Evolutionary conservation across 37 sponge, comb jelly and placozoan genomes (phyloP).

Genomic region (Oopsacas minuta): DNA sequence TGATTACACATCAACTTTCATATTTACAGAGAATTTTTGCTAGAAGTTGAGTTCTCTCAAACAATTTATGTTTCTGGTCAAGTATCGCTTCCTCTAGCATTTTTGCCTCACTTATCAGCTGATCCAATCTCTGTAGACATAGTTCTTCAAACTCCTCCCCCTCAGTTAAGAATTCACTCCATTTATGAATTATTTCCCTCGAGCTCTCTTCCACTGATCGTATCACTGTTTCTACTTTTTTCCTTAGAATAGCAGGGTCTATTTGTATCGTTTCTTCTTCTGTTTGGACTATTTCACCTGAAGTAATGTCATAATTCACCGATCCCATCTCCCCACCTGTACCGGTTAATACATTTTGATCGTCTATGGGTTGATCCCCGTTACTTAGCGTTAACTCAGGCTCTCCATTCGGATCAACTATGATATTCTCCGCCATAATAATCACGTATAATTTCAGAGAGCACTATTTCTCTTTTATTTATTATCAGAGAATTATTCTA

Average conservation of each 20-base stretch:
- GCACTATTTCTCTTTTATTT: too few relatives aligned
- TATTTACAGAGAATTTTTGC: neutral
- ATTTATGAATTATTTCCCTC: neutral
- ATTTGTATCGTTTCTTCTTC: neutral
- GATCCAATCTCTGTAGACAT: conserved; percentile 4
- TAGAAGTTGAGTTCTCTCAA: neutral
- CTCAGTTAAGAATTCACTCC: neutral
- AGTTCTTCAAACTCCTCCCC: conserved; percentile 11
- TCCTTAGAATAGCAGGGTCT: neutral
- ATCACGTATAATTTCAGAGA: too few relatives aligned
- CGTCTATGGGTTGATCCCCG: neutral
- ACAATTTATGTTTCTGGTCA: neutral
- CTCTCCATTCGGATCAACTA: neutral
- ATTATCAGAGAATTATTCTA: too few relatives aligned
- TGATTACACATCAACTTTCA: neutral
- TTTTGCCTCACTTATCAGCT: neutral
- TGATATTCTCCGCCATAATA: neutral
- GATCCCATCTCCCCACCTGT: neutral
- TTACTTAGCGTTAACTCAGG: neutral
- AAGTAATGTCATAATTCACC: neutral
- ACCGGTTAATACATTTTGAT: neutral
- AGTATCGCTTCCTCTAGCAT: neutral
- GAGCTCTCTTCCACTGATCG: neutral
- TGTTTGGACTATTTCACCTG: neutral
- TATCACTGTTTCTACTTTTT: conserved; percentile 11